Percentiles rank a stretch among this genome's conserved stretches.
These are phyloP conservation scores for Ophion ellenae DNA, from an alignment of 2,888 invertebrate genomes.

Conservation along the genomic window DNA sequence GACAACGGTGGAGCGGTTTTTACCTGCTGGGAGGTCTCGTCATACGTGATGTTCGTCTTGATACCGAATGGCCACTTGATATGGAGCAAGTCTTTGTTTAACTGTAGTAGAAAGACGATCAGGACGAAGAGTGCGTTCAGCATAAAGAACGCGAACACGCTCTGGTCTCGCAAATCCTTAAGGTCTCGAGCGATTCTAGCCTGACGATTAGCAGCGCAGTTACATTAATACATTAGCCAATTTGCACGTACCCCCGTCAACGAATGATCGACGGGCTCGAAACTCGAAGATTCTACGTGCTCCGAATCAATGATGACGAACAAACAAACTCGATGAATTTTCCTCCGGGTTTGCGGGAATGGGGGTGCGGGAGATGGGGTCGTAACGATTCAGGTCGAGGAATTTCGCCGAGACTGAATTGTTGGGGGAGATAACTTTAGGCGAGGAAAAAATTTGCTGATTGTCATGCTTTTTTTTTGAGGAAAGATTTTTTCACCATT, in stretches of 20 bases:
- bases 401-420: not conserved
- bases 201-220: slow-evolving; percentile 85
- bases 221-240: slow-evolving; percentile 46
- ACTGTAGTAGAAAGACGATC: slow-evolving; percentile 98
- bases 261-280: not conserved
- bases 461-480: too few relatives aligned
- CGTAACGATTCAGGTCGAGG: not conserved
- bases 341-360: not conserved
- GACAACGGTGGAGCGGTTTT: slow-evolving; percentile 79
- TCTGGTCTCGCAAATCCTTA: slow-evolving; percentile 97
- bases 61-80: slow-evolving; percentile 98
- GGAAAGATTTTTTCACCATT: too few relatives aligned
- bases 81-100: slow-evolving; percentile 98
- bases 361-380: not conserved
- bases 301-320: slow-evolving; percentile 8
- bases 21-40: slow-evolving; percentile 96
- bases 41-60: slow-evolving; percentile 96
- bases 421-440: too few relatives aligned
- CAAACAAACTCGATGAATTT: not conserved
- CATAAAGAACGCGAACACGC: slow-evolving; percentile 99
- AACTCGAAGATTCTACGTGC: slow-evolving; percentile 16
- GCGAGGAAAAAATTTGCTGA: too few relatives aligned
- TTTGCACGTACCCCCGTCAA: slow-evolving; percentile 25
- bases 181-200: slow-evolving; percentile 95
- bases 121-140: slow-evolving; percentile 99